Percentiles rank a stretch among this genome's conserved stretches.
These are phyloP conservation scores for Argya squamiceps DNA, from an alignment of 2,797 vertebrate species.

Conservation along the genomic window DNA sequence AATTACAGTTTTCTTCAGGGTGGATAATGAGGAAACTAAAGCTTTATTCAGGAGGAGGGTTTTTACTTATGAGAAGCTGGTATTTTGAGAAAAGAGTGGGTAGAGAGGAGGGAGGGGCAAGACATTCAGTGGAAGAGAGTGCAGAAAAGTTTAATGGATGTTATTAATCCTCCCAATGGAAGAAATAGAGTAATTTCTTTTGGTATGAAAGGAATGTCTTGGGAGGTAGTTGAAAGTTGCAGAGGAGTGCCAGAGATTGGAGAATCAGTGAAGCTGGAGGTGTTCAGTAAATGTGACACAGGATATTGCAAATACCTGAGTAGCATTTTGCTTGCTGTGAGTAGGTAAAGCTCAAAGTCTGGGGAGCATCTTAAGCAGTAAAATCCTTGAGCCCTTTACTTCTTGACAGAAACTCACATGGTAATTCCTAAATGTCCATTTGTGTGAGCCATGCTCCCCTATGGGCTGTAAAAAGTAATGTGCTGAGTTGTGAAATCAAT, in stretches of 20 bases:
- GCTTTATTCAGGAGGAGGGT: neutral
- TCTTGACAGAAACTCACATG: neutral
- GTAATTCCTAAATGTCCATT: neutral
- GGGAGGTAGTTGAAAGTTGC: slow-evolving; percentile 40
- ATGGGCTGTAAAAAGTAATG: neutral
- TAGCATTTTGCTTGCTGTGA: neutral
- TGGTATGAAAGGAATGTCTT: slow-evolving; percentile 60
- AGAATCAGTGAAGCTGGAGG: neutral
- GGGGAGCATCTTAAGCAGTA: neutral
- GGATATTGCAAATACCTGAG: neutral
- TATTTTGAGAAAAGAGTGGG: neutral
- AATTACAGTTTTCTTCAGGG: neutral
- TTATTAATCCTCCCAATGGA: slow-evolving; percentile 29
- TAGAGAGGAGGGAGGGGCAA: neutral
- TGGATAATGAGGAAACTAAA: neutral
- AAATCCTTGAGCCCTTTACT: neutral
- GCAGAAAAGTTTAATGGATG: neutral
- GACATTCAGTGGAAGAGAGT: neutral
- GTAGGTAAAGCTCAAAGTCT: neutral
- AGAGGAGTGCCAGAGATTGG: neutral
- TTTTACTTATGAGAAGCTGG: neutral
- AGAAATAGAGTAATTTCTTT: slow-evolving; percentile 41
- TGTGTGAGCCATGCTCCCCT: neutral
- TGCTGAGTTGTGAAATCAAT: slow-evolving; percentile 3
- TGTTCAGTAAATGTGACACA: neutral